Evolutionary conservation across 2,888 invertebrate species (phyloP).

Genomic region (Drosophila fulvimacula): DNA sequence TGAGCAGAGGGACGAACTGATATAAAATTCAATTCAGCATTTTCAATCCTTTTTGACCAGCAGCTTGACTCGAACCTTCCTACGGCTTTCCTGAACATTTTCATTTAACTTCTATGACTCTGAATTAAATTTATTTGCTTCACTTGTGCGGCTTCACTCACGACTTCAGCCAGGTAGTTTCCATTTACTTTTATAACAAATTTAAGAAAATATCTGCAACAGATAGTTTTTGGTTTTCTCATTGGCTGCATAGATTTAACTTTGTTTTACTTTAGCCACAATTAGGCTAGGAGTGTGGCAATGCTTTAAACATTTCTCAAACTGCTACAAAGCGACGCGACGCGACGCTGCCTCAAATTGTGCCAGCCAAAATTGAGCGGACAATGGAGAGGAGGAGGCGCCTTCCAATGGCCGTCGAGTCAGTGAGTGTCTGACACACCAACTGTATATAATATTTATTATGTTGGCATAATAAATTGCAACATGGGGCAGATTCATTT

Average conservation of each 20-base stretch:
- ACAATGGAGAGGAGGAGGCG: neutral
- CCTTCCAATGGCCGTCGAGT: slow-evolving; percentile 19
- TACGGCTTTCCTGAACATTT: no score
- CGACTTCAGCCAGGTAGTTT: neutral
- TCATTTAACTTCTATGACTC: neutral
- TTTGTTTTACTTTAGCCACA: slow-evolving; percentile 36
- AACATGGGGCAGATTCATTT: slow-evolving; percentile 79
- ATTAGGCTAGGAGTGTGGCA: slow-evolving; percentile 43
- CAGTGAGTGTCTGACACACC: slow-evolving; percentile 47
- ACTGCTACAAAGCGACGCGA: no score
- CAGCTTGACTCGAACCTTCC: no score
- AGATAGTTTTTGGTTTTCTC: no score
- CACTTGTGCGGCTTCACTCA: neutral
- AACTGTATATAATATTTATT: slow-evolving; percentile 80
- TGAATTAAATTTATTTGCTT: neutral
- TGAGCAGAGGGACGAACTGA: no score
- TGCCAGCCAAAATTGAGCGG: slow-evolving; percentile 24
- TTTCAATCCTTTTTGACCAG: no score
- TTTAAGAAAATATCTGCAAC: neutral
- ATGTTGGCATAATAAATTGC: slow-evolving; percentile 81
- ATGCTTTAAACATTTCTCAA: slow-evolving; percentile 52
- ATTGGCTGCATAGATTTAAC: slow-evolving; percentile 1
- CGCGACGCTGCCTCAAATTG: slow-evolving; percentile 30
- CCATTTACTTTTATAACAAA: neutral
- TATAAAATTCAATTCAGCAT: no score